These are phyloP conservation scores for Scaptomyza hsui DNA, from an alignment of 1,140 invertebrate genomes.

Conservation along the genomic window DNA sequence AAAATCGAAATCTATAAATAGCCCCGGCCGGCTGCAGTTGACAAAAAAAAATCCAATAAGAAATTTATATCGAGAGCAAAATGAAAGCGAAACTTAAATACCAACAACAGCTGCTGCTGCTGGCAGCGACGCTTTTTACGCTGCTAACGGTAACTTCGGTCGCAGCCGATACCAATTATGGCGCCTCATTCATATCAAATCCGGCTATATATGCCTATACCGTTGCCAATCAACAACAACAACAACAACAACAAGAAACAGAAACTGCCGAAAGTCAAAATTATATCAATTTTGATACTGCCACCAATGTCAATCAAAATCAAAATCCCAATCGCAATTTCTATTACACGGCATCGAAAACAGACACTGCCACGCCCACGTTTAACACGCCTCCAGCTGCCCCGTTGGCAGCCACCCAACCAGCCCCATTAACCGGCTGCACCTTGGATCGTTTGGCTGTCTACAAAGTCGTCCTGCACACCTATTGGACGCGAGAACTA, in stretches of 20 bases:
- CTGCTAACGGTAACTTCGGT: slow-evolving; percentile 11
- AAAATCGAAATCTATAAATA: slow-evolving; percentile 61
- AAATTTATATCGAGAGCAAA: slow-evolving; percentile 28
- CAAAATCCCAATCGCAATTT: slow-evolving; percentile 60
- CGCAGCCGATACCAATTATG: slow-evolving; percentile 43
- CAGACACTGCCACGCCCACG: slow-evolving; percentile 38
- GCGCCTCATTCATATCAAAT: slow-evolving; percentile 76
- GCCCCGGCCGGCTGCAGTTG: slow-evolving; percentile 43
- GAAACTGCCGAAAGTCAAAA: slow-evolving; percentile 27
- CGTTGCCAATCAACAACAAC: slow-evolving; percentile 53
- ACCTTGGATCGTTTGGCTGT: slow-evolving; percentile 90
- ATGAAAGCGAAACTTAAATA: slow-evolving; percentile 72
- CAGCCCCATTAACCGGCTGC: slow-evolving; percentile 73
- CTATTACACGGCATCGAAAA: slow-evolving; percentile 64
- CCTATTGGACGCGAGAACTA: slow-evolving; percentile 94
- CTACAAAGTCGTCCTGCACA: slow-evolving; percentile 93
- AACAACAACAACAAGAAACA: slow-evolving; percentile 28
- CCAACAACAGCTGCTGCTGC: slow-evolving; percentile 43
- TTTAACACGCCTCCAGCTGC: slow-evolving; percentile 18
- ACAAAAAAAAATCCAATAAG: slow-evolving; percentile 17
- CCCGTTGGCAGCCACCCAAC: slow-evolving; percentile 55
- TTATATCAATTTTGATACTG: slow-evolving; percentile 65
- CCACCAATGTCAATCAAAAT: slow-evolving; percentile 53
- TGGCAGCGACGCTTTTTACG: slow-evolving; percentile 23
- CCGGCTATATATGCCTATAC: slow-evolving; percentile 72